phyloP scores from a whole-genome alignment of 2,113 vertebrate species.

The Limnothrissa miodon region DNA sequence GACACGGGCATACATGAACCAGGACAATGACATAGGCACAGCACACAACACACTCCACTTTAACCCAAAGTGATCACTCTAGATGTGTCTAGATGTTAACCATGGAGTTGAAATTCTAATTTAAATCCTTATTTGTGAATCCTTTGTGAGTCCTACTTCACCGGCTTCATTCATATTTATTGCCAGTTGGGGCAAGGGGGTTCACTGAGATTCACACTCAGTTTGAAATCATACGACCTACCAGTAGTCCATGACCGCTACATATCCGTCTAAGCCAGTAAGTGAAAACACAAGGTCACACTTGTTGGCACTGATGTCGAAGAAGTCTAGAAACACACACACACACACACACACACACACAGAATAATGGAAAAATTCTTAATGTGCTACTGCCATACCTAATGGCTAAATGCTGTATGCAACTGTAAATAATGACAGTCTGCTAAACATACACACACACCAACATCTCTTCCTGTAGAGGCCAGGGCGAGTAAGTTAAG shows the following conservation, averaged over 20 bases:
- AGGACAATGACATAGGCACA: slow-evolving; percentile 5
- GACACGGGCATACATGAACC: background rate
- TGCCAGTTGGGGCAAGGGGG: too few species aligned
- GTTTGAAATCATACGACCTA: slow-evolving; percentile 32
- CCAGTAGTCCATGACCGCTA: slow-evolving; percentile 59
- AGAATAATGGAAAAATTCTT: background rate
- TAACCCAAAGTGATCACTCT: too few species aligned
- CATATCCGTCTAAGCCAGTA: slow-evolving; percentile 54
- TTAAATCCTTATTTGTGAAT: too few species aligned
- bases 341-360: background rate
- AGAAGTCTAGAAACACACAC: slow-evolving; percentile 55
- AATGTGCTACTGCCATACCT: background rate
- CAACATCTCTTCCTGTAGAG: slow-evolving; percentile 47
- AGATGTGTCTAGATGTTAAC: too few species aligned
- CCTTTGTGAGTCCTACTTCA: too few species aligned
- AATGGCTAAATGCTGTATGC: background rate
- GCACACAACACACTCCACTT: slow-evolving; percentile 50
- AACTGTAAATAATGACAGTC: background rate
- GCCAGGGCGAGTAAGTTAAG: slow-evolving; percentile 47
- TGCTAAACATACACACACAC: slow-evolving; percentile 31
- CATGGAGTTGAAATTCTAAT: too few species aligned
- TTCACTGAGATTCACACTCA: too few species aligned
- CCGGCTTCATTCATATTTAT: too few species aligned
- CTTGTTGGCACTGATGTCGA: slow-evolving; percentile 51
- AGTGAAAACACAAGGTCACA: slow-evolving; percentile 54